Evolutionary conservation across 2,113 vertebrate genomes (phyloP).

Genomic region (Lamprotornis superbus): DNA sequence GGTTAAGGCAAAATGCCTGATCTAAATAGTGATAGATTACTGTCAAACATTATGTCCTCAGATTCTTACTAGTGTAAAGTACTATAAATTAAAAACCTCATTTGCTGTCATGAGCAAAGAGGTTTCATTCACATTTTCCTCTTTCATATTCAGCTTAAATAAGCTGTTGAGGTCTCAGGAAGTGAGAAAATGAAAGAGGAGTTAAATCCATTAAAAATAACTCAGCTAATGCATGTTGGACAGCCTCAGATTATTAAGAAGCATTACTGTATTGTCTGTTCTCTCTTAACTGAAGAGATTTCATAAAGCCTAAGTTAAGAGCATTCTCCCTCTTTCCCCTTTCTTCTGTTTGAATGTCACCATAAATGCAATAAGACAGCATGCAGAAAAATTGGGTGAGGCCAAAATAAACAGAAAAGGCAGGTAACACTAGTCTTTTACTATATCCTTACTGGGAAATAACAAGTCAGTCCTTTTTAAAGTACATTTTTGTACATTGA

Average conservation of each 20-base stretch:
- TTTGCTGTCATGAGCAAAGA: not conserved
- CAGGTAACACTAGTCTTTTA: not conserved
- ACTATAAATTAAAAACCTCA: not conserved
- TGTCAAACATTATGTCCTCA: not conserved
- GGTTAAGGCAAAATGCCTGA: not conserved
- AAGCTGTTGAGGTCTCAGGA: not conserved
- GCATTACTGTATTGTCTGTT: not conserved
- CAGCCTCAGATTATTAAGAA: not conserved
- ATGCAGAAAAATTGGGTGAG: not conserved
- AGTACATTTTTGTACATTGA: not conserved
- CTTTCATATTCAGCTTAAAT: not conserved
- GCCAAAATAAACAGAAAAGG: not conserved
- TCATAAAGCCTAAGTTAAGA: not conserved
- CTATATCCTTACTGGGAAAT: not conserved
- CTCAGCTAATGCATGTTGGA: not conserved
- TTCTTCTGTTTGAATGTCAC: not conserved
- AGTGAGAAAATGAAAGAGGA: not conserved
- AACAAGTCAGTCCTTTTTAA: not conserved
- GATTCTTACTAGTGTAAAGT: not conserved
- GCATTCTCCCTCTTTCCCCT: not conserved
- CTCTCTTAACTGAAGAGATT: slow-evolving; percentile 3
- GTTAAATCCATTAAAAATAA: slow-evolving; percentile 10
- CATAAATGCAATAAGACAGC: not conserved
- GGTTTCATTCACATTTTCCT: not conserved
- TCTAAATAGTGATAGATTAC: not conserved